Evolutionary conservation across 2,113 vertebrate genomes (phyloP).

Genomic region (Pipa parva): DNA sequence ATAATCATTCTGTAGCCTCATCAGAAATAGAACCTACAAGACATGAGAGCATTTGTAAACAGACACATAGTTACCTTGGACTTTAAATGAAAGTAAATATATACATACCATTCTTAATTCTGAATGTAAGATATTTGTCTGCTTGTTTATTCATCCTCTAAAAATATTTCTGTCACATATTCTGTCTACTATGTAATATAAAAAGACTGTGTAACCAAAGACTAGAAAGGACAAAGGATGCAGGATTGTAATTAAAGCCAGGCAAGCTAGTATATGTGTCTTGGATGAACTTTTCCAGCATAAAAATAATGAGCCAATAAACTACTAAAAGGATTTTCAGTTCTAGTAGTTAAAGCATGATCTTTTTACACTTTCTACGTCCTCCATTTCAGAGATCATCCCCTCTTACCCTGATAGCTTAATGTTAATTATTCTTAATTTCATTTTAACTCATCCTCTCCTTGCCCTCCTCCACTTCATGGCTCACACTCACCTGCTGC

Average conservation of each 20-base stretch:
- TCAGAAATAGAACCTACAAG: slow-evolving; percentile 28
- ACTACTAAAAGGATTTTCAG: background rate
- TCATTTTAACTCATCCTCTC: too few relatives aligned
- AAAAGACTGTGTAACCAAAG: background rate
- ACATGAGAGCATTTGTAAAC: slow-evolving; percentile 20
- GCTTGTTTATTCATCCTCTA: background rate
- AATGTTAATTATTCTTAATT: too few relatives aligned
- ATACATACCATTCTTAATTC: background rate
- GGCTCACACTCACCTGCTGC: too few relatives aligned
- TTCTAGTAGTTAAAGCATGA: background rate
- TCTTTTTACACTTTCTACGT: background rate
- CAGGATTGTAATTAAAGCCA: slow-evolving; percentile 3
- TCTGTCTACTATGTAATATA: slow-evolving; percentile 4
- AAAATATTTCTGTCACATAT: background rate
- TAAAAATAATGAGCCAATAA: slow-evolving; percentile 7
- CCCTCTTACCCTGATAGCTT: too few relatives aligned
- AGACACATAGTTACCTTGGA: background rate
- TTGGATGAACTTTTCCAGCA: slow-evolving; percentile 3
- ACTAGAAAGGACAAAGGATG: slow-evolving; percentile 12
- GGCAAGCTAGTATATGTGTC: slow-evolving; percentile 1
- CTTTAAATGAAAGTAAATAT: background rate
- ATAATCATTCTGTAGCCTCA: slow-evolving; percentile 50
- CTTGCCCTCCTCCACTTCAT: too few relatives aligned
- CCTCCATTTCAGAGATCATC: too few relatives aligned
- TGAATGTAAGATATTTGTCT: background rate